These are phyloP conservation scores for Pygocentrus nattereri DNA, from an alignment of 2,797 vertebrate genomes.

Conservation along the genomic window DNA sequence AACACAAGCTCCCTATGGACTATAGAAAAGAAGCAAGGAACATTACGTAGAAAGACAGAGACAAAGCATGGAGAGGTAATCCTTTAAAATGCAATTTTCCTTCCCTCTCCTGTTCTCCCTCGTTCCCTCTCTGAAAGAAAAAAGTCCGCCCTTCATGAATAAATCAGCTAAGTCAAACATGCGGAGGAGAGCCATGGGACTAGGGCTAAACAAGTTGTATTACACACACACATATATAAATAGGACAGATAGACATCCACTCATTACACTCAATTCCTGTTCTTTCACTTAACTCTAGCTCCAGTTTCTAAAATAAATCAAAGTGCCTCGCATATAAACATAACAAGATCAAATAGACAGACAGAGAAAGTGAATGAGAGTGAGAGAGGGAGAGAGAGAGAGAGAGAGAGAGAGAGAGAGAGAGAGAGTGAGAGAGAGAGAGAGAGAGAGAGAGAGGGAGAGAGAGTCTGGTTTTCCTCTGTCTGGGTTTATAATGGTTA, in stretches of 20 bases:
- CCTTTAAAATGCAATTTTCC: background rate
- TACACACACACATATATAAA: background rate
- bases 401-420: background rate
- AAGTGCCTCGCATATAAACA: background rate
- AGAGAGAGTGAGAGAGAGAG: background rate
- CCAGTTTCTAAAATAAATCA: background rate
- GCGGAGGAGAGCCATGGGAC: background rate
- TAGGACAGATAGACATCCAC: no score
- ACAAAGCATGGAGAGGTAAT: slow-evolving; percentile 8
- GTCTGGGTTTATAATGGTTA: background rate
- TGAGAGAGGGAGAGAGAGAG: no score
- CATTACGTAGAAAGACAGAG: slow-evolving; percentile 1
- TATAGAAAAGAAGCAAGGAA: slow-evolving; percentile 10
- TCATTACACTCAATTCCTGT: background rate
- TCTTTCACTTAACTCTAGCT: no score
- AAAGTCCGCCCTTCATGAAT: background rate
- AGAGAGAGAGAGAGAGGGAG: background rate
- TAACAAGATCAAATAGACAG: background rate
- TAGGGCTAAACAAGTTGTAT: slow-evolving; percentile 7
- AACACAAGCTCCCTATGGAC: slow-evolving; percentile 5
- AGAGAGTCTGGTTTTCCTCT: background rate
- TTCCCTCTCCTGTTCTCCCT: background rate
- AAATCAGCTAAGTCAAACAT: background rate
- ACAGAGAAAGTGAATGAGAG: background rate
- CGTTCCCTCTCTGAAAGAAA: slow-evolving; percentile 1